Evolutionary conservation across 2,797 vertebrate genomes (phyloP), one percentile per base, ranked within the genome.

Genomic region (Pseudomugil tenellus): DNA sequence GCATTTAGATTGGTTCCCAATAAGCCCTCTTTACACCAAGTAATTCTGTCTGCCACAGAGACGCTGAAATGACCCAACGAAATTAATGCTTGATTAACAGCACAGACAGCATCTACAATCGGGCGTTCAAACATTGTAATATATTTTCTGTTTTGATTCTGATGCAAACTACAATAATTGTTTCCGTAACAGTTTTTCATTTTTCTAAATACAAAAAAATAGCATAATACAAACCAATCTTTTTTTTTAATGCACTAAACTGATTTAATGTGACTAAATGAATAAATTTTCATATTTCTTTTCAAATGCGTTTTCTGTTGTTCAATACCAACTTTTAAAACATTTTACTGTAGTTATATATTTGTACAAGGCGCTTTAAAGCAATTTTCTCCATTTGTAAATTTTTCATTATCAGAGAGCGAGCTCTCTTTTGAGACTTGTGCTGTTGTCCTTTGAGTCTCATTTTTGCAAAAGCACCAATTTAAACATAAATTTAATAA

Each of bases 1-100:
- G 25, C 49, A 51, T 51, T 51, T 51, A 51, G 49, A 51, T 51
- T 51, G 49, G 49, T 26, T 51, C 23, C 49, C 13, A 51, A 51
- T 25, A 51, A 23, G 12, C 49, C 25, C 6, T 25, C 49, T 49
- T 16, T 51, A 25, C 12, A 14, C 49, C 14, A 21, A 48, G 46
- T 48, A 48, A 48, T 48, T 21, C n/a, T 48, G 46, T 48, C 46
- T 48, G 46, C 46, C n/a, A 12, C 46, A 21, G n/a, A 48, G 46
- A 21, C n/a, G 7, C 39, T 48, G 46, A 48, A 48, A 48, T 48
- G 46, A 48, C 46, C 46, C 46, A 23, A 11, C 9, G 23, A 16
- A 48, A 48, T 48, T 9, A 23, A 48, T n/a, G 46, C 46, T 23
- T 21, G 46, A 48, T 48, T 23, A 21, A 23, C 46, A 48, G n/a